Evolutionary conservation across 2,888 invertebrate species (phyloP), one percentile per base, ranked within the genome.

Genomic region (Euzophera pinguis): DNA sequence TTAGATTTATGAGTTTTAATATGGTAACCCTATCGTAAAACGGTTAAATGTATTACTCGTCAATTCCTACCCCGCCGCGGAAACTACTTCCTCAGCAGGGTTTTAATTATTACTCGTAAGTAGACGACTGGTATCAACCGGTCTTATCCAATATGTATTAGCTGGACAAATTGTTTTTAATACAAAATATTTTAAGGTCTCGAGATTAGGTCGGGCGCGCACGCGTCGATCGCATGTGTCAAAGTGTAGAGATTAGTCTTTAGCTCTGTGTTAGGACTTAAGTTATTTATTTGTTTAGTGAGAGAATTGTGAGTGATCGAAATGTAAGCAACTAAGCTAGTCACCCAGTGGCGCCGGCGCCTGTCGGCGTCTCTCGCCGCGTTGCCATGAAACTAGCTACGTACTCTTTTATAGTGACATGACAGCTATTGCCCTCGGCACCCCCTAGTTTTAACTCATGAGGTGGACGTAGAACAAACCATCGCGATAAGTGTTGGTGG

Each of bases 281-380:
- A 87, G 84, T 88, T 84, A 89, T 89, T 89, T 89, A 89, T 89
- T 88, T 84, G 75, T 74, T 73, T 85, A 85, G 88, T 81, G 84
- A 84, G 82, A 83, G 78, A 75, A 67, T 78, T 70, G 75, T 72
- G 78, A 77, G 75, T 69, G 77, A 78, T 80, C 73, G 78, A 76
- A 83, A 81, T 70, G 75, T 84, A 81, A 82, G 85, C 84, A 85
- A 87, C 79, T 75, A 79, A 87, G 87, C 89, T 88, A 89, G 88
- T 89, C 88, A 88, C 74, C 73, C 64, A 65, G 86, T 76, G 86
- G 68, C 62, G 64, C 65, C 64, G 64, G 59, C 57, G 60, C 59
- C 61, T 64, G 54, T 59, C 65, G 64, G 65, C 63, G 65, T 67
- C 67, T 69, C 66, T 70, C 69, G 78, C 79, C 82, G 76, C 78